Evolutionary conservation across 2,797 vertebrate species (phyloP), one percentile per base, ranked within the genome.

Genomic region (Clarias pachynema): DNA sequence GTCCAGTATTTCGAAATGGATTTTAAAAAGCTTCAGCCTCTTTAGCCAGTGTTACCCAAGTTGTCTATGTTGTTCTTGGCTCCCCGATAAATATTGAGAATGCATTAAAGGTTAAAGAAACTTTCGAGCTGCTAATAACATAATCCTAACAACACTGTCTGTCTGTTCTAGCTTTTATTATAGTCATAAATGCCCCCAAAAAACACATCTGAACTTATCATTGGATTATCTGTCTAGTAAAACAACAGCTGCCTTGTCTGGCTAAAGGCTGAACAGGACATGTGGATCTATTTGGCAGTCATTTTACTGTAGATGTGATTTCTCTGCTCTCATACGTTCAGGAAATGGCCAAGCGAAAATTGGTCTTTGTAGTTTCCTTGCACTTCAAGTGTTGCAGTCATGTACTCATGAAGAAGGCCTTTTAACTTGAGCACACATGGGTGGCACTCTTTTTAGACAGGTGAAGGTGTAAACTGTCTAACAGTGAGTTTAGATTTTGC

Each of bases 381-480:
- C 68, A 60, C 16, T 26, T 59, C 26, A 75, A 57, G 57, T 44
- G 49, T 62, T 10, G 40, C 26, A 37, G 44, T 72, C 56, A 82
- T 26, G 83, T 68, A 85, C 49, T 83, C 40, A 8, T 74, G 40
- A 74, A 53, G 69, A 69, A 60, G 72, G 53, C 60, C 82, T 86
- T 85, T 86, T 82, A 80, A 84, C 40, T 78, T 29, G 57, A 40
- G 79, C 44, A 87, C 87, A 85, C 59, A 31, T 83, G 53, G 83
- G 85, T 83, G 87, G 86, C 79, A 88, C 89, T 84, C 57, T 44
- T 44, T 65, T 66, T 88, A 86, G 89, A 87, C 87, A 86, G 84
- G 85, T 89, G 86, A 86, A 85, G 44, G 66, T 56, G 82, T 82
- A 74, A 88, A 72, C 68, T 68, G 66, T 86, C 65, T 83, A 81